Conservation (phyloP, 2,888 invertebrate species). For the Cyclophora albipunctata region DNA sequence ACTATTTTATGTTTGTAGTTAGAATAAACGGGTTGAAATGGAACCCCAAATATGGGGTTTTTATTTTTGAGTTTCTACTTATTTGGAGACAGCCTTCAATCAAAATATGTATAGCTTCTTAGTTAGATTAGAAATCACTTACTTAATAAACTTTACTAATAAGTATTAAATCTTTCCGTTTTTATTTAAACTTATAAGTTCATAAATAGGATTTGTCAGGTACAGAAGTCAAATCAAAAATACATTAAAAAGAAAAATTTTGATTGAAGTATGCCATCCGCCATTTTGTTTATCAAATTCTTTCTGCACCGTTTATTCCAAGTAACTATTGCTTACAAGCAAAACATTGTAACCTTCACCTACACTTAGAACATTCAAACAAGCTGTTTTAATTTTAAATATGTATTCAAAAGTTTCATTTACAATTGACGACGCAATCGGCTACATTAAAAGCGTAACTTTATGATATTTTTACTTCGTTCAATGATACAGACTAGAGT, state of each 20-base stretch:
- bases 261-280: background rate
- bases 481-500: constrained; percentile 2
- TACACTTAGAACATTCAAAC: constrained; percentile 13
- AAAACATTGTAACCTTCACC: background rate
- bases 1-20: background rate
- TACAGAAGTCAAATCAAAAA: too few relatives aligned
- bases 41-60: too few relatives aligned
- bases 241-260: too few relatives aligned
- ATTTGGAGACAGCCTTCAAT: too few relatives aligned
- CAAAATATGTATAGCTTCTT: too few relatives aligned
- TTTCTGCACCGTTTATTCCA: background rate
- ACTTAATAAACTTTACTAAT: too few relatives aligned
- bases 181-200: too few relatives aligned
- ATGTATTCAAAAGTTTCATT: constrained; percentile 11
- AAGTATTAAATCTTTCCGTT: too few relatives aligned
- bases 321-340: background rate
- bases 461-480: constrained; percentile 8
- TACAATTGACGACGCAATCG: constrained; percentile 39
- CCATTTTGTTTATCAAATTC: background rate
- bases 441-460: constrained; percentile 35
- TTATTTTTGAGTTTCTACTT: too few relatives aligned
- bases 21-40: too few relatives aligned
- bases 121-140: too few relatives aligned
- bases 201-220: too few relatives aligned
- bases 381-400: constrained; percentile 9